These are phyloP conservation scores for Pleuronectes platessa DNA, from an alignment of 2,113 vertebrate species.

Conservation along the genomic window DNA sequence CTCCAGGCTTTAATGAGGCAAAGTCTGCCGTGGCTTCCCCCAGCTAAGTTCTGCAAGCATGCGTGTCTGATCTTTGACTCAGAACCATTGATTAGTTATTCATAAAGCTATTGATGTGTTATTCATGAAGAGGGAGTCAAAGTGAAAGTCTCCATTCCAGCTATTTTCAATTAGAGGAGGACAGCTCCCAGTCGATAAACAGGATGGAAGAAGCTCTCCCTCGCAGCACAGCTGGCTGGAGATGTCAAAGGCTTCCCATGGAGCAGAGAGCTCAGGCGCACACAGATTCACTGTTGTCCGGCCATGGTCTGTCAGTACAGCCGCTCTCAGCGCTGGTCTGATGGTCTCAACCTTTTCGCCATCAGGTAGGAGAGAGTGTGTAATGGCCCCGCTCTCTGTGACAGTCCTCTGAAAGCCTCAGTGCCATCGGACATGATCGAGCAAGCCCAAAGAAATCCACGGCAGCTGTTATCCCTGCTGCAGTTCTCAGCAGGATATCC, in stretches of 20 bases:
- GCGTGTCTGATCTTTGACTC: slow-evolving; percentile 51
- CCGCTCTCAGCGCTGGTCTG: slow-evolving; percentile 44
- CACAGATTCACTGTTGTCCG: slow-evolving; percentile 58
- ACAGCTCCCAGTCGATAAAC: slow-evolving; percentile 58
- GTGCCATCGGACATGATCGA: slow-evolving; percentile 55
- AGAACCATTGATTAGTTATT: slow-evolving; percentile 60
- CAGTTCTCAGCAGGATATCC: slow-evolving; percentile 68
- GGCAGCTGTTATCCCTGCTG: slow-evolving; percentile 52
- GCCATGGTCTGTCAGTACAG: slow-evolving; percentile 31
- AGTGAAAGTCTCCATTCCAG: slow-evolving; percentile 50
- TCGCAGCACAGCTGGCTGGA: slow-evolving; percentile 56
- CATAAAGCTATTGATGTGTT: slow-evolving; percentile 67
- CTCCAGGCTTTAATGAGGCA: slow-evolving; percentile 51
- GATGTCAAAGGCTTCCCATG: slow-evolving; percentile 65
- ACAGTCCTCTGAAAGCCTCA: slow-evolving; percentile 61
- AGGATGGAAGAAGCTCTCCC: slow-evolving; percentile 46
- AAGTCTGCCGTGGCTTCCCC: slow-evolving; percentile 45
- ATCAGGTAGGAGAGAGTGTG: slow-evolving; percentile 54
- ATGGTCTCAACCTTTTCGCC: slow-evolving; percentile 55
- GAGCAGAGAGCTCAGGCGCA: slow-evolving; percentile 40
- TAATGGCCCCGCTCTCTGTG: slow-evolving; percentile 62
- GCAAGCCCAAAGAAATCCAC: slow-evolving; percentile 44
- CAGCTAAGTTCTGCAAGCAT: slow-evolving; percentile 14
- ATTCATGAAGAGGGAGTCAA: slow-evolving; percentile 59
- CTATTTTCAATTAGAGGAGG: slow-evolving; percentile 54